These are phyloP conservation scores for Oegoconia quadripuncta DNA, from an alignment of 2,888 invertebrate genomes.

Conservation along the genomic window DNA sequence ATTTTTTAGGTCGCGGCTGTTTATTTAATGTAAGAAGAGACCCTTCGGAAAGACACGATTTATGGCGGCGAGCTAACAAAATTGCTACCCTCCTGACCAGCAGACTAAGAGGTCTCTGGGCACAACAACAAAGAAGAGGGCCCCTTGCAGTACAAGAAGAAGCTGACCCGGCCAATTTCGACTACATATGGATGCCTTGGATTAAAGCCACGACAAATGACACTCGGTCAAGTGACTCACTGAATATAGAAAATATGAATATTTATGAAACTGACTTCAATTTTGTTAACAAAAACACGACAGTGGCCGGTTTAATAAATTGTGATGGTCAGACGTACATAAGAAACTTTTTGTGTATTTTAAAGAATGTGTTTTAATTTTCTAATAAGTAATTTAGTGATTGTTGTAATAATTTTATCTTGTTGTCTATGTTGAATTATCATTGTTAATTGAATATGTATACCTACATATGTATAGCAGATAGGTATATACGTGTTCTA, in stretches of 20 bases:
- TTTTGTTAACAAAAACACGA: conserved; percentile 28
- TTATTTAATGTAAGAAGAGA: conserved; percentile 87
- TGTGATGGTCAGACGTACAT: conserved; percentile 52
- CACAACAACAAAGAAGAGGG: conserved; percentile 56
- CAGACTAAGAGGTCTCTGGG: conserved; percentile 41
- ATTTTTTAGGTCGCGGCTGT: conserved; percentile 80
- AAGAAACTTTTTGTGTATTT: conserved; percentile 61
- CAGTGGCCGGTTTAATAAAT: conserved; percentile 37
- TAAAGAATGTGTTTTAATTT: conserved; percentile 53
- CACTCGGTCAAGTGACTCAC: neutral
- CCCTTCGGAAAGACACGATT: conserved; percentile 85
- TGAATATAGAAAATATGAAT: too few relatives aligned
- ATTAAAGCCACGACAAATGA: conserved; percentile 14
- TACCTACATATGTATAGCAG: too few relatives aligned
- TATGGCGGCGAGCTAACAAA: conserved; percentile 57
- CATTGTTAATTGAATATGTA: too few relatives aligned
- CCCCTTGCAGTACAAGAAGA: conserved; percentile 59
- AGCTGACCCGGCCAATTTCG: conserved; percentile 81
- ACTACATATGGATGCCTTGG: conserved; percentile 82
- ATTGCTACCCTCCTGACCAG: conserved; percentile 43
- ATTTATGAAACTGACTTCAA: neutral
- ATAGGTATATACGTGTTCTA: too few relatives aligned
- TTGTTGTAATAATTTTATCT: conserved; percentile 1
- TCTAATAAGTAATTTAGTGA: neutral
- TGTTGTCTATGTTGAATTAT: too few relatives aligned